Base-by-base conservation (phyloP, 2,888 invertebrate genomes). In the Xestoiulus laeticollis region DNA sequence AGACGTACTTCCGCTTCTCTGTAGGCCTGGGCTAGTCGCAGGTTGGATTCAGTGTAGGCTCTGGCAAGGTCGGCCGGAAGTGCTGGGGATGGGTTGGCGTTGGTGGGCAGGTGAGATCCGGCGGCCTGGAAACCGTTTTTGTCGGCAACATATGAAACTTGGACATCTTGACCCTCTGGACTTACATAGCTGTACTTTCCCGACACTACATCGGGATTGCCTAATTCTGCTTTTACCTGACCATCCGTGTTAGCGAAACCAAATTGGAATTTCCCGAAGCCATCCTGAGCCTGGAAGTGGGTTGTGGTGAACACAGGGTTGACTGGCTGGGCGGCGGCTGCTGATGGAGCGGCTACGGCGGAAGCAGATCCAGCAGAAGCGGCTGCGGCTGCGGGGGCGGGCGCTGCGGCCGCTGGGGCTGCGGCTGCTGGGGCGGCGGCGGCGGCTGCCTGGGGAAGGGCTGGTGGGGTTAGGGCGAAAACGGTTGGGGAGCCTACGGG, bases 71-170 rank as follows among this genome's bases (percentile, higher is more conserved):
- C 87, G 26, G 87, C 44, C 44, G 87, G 87, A 78, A 87, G 43
- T 22, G 48, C 84, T 82, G 87, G 48, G 0, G 84, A 43, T 0
- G 83, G 14, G 53, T 30, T 86, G 53, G 48, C 32, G 48, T 44
- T 86, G 33, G 32, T 86, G 1, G 86, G 88, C 59, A 88, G 38
- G 33, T 85, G 85, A 26, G 43, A 95, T 90, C 96, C 96, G 88
- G 95, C 94, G 89, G 96, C 96, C 92, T 96, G 96, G 93, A 96
- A 96, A 22, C 96, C 96, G 89, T 94, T 93, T 89, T 94, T 94
- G 91, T 95, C 95, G 88, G 95, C 95, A 94, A 89, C 88, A 88
- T 90, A 89, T 22, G 89, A 89, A 91, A 94, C 94, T 93, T 94
- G 94, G 89, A 95, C 93, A 88, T 94, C 93, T 88, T 94, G 93